phyloP scores from a whole-genome alignment of 2,797 vertebrate genomes.

The Malacoctenus gilli region DNA sequence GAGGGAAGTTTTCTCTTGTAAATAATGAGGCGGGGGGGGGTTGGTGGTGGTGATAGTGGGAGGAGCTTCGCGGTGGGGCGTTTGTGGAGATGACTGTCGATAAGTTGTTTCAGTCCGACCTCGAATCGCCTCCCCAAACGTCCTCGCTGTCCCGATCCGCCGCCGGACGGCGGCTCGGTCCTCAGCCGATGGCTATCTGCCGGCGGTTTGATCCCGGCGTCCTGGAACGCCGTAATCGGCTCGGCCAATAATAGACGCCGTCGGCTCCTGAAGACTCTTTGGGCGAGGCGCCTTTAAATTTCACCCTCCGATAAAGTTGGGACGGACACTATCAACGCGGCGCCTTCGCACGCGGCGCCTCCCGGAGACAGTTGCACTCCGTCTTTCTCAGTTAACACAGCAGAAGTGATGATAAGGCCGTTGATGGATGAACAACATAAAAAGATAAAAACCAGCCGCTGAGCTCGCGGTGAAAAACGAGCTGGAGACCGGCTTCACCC shows the following conservation, averaged over 20 bases:
- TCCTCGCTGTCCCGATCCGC: slow-evolving; percentile 51
- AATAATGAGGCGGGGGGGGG: too few species aligned
- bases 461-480: slow-evolving; percentile 9
- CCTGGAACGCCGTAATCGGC: slow-evolving; percentile 55
- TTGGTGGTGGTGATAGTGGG: too few species aligned
- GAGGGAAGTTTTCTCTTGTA: too few species aligned
- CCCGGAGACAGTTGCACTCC: too few species aligned
- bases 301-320: slow-evolving; percentile 22
- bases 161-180: slow-evolving; percentile 37
- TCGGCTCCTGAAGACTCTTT: slow-evolving; percentile 49
- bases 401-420: too few species aligned
- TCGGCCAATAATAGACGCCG: slow-evolving; percentile 54
- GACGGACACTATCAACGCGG: slow-evolving; percentile 18
- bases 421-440: slow-evolving; percentile 4
- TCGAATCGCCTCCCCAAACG: slow-evolving; percentile 32
- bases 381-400: too few species aligned
- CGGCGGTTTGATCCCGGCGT: slow-evolving; percentile 64
- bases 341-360: too few species aligned
- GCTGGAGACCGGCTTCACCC: slow-evolving; percentile 1
- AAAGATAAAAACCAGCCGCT: neutral
- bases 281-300: slow-evolving; percentile 14
- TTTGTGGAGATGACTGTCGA: slow-evolving; percentile 60
- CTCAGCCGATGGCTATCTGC: slow-evolving; percentile 63
- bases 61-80: slow-evolving; percentile 7
- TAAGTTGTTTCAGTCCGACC: slow-evolving; percentile 52